Conservation (phyloP, 2,113 vertebrate species). For the Rhabdornis inornatus region DNA sequence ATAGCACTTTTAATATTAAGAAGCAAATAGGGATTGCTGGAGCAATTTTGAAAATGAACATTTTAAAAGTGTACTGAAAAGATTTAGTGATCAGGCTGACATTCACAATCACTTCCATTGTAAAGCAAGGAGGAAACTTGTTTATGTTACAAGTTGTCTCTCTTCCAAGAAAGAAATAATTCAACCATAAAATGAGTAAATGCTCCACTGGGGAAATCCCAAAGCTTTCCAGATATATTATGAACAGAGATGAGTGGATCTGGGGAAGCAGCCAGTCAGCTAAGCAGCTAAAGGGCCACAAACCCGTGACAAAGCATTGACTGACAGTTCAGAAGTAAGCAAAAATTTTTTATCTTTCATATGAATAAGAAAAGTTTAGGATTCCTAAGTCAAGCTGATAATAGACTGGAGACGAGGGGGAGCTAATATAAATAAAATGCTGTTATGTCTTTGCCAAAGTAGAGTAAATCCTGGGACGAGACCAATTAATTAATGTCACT, state of each 20-base stretch:
- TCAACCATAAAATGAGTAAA: not conserved
- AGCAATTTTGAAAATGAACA: not conserved
- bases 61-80: not conserved
- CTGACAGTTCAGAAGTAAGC: not conserved
- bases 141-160: not conserved
- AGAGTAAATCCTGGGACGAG: conserved; percentile 44
- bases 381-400: not conserved
- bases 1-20: not conserved
- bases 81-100: not conserved
- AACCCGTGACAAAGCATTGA: not conserved
- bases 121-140: not conserved
- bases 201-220: not conserved
- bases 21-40: not conserved
- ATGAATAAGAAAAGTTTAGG: not conserved
- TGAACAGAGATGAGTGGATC: not conserved
- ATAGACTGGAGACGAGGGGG: not conserved
- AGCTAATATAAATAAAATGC: not conserved
- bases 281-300: not conserved
- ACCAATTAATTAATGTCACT: conserved; percentile 63
- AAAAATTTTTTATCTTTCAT: not conserved
- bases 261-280: not conserved
- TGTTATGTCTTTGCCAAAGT: not conserved
- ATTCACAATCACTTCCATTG: not conserved
- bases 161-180: not conserved
- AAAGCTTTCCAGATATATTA: not conserved